phyloP scores from a whole-genome alignment of 2,113 vertebrate species.

The Chaetorhynchus papuensis region DNA sequence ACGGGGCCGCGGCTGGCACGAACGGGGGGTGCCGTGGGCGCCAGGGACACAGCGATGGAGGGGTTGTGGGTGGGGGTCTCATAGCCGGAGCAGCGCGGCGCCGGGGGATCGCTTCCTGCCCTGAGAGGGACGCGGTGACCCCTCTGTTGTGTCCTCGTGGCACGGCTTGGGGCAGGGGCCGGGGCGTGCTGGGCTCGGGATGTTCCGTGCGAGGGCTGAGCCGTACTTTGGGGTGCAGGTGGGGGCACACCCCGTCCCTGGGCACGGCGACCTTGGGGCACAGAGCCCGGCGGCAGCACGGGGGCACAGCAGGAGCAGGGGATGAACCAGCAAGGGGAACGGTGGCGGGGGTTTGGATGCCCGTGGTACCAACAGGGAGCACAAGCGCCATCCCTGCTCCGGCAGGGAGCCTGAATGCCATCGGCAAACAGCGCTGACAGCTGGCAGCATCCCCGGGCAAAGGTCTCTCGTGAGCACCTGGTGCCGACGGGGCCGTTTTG shows the following conservation, averaged over 20 bases:
- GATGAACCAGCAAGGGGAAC: rapidly evolving
- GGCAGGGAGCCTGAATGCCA: rapidly evolving
- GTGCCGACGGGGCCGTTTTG: rapidly evolving
- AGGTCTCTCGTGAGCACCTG: background rate
- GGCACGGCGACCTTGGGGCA: background rate
- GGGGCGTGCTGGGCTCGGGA: background rate
- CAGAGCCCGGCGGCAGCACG: rapidly evolving
- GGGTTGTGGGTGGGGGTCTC: background rate
- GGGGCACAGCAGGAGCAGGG: background rate
- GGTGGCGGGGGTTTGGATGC: rapidly evolving
- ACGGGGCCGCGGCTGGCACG: background rate
- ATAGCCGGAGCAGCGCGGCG: background rate
- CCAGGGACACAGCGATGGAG: rapidly evolving
- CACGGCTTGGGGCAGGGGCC: background rate
- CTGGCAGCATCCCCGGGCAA: background rate
- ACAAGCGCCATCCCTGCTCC: background rate
- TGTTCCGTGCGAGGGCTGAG: background rate
- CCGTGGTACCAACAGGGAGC: rapidly evolving
- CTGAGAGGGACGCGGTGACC: rapidly evolving
- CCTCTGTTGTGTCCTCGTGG: background rate
- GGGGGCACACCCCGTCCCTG: background rate
- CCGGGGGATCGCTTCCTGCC: background rate
- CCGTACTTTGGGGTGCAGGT: rapidly evolving
- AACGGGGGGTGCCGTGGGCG: background rate
- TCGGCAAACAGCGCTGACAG: background rate